Conservation (phyloP, 2,797 vertebrate species). For the Sebastes hubbsi region DNA sequence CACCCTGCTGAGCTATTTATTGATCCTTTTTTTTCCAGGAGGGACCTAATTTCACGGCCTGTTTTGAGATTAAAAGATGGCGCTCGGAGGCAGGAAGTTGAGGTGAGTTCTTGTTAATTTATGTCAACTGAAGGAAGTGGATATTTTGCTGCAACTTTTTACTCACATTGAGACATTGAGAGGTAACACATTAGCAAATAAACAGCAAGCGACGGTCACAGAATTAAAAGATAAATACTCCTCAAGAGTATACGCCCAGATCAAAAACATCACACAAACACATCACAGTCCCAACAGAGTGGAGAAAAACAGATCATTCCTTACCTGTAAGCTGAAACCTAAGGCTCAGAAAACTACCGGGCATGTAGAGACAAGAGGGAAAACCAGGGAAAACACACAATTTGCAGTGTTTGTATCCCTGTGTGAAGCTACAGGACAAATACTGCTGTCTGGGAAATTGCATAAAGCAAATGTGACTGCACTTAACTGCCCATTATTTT, state of each 20-base stretch:
- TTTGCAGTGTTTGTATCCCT: slow-evolving; percentile 9
- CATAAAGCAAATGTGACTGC: not conserved
- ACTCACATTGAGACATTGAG: not conserved
- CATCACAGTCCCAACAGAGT: slow-evolving; percentile 2
- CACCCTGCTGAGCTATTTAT: slow-evolving; percentile 38
- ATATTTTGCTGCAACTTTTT: slow-evolving; percentile 5
- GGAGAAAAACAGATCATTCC: slow-evolving; percentile 47
- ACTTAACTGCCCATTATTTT: slow-evolving; percentile 6
- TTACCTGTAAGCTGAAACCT: slow-evolving; percentile 64
- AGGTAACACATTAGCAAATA: not conserved
- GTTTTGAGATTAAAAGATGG: not conserved
- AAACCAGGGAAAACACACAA: slow-evolving; percentile 21
- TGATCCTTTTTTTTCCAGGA: slow-evolving; percentile 35
- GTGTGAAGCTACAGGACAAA: not conserved
- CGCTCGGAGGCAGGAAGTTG: not conserved
- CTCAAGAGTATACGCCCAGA: not conserved
- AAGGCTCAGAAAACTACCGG: slow-evolving; percentile 32
- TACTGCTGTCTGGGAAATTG: not conserved
- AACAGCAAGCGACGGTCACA: not conserved
- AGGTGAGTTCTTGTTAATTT: not conserved
- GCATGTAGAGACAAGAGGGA: slow-evolving; percentile 67
- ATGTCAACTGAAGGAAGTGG: not conserved
- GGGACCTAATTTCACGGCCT: slow-evolving; percentile 21
- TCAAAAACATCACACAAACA: slow-evolving; percentile 4
- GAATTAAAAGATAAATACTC: slow-evolving; percentile 2